Evolutionary conservation across 1,140 invertebrate genomes (phyloP).

Genomic region (Zaprionus vittiger): DNA sequence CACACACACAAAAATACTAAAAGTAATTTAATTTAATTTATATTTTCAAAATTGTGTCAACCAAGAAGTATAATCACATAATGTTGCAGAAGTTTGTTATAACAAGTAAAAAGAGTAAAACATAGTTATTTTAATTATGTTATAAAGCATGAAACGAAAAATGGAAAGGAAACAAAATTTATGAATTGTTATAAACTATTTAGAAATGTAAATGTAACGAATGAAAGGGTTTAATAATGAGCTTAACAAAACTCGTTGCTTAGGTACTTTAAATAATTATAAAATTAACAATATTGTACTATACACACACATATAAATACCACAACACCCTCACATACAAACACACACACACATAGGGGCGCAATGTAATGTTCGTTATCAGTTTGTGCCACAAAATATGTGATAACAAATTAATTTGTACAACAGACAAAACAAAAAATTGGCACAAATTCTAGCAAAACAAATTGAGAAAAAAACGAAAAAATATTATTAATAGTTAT

Average conservation of each 20-base stretch:
- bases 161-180: slow-evolving; percentile 14
- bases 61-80: slow-evolving; percentile 34
- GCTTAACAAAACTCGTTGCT: slow-evolving; percentile 48
- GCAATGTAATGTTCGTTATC: slow-evolving; percentile 49
- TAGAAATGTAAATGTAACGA: slow-evolving; percentile 37
- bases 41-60: slow-evolving; percentile 55
- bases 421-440: slow-evolving; percentile 53
- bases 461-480: slow-evolving; percentile 40
- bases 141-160: slow-evolving; percentile 38
- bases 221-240: slow-evolving; percentile 40
- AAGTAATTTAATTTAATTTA: slow-evolving; percentile 65
- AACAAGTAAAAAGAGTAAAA: slow-evolving; percentile 28
- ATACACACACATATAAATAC: slow-evolving; percentile 18
- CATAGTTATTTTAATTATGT: slow-evolving; percentile 38
- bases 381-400: slow-evolving; percentile 66
- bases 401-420: slow-evolving; percentile 61
- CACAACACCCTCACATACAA: slow-evolving; percentile 13
- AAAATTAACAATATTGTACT: slow-evolving; percentile 10
- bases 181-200: slow-evolving; percentile 36
- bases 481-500: slow-evolving; percentile 48
- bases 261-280: slow-evolving; percentile 44
- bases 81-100: slow-evolving; percentile 61
- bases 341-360: slow-evolving; percentile 37
- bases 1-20: slow-evolving; percentile 41
- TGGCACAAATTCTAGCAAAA: slow-evolving; percentile 57